Percentiles rank a stretch among this genome's conserved stretches.
These are phyloP conservation scores for Patagioenas fasciata DNA, from an alignment of 2,113 vertebrate genomes.

Conservation along the genomic window DNA sequence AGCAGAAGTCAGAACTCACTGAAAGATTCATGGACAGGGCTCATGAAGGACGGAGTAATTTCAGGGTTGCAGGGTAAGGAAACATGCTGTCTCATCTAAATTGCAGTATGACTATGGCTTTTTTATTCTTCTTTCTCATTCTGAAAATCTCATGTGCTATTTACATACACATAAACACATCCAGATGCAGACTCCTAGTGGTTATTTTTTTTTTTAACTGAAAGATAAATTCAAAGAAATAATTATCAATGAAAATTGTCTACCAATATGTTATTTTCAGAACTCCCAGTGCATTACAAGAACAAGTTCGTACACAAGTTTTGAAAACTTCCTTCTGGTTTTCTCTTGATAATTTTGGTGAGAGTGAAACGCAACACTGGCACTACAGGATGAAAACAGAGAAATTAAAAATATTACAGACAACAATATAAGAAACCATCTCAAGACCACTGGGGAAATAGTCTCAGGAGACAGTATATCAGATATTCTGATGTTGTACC, in stretches of 20 bases:
- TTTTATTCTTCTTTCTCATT: background rate
- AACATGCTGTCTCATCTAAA: background rate
- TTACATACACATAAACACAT: background rate
- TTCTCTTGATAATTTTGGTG: background rate
- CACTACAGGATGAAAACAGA: background rate
- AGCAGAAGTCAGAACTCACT: background rate
- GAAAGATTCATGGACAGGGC: background rate
- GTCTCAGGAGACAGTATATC: background rate
- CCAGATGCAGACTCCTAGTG: rapidly evolving
- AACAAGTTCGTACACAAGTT: background rate
- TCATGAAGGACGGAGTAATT: background rate
- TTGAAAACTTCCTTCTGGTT: background rate
- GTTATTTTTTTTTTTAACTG: background rate
- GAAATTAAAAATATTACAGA: background rate
- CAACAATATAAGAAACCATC: background rate
- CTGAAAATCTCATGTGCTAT: background rate
- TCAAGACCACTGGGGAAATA: background rate
- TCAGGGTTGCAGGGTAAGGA: background rate
- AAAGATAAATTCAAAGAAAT: background rate
- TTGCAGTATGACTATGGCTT: background rate
- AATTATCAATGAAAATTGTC: background rate
- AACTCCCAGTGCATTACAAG: background rate
- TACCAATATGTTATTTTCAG: background rate
- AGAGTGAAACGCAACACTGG: background rate
- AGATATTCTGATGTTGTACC: background rate